These are phyloP conservation scores for Leucophora obtusa DNA, from an alignment of 2,888 invertebrate species.

Conservation along the genomic window DNA sequence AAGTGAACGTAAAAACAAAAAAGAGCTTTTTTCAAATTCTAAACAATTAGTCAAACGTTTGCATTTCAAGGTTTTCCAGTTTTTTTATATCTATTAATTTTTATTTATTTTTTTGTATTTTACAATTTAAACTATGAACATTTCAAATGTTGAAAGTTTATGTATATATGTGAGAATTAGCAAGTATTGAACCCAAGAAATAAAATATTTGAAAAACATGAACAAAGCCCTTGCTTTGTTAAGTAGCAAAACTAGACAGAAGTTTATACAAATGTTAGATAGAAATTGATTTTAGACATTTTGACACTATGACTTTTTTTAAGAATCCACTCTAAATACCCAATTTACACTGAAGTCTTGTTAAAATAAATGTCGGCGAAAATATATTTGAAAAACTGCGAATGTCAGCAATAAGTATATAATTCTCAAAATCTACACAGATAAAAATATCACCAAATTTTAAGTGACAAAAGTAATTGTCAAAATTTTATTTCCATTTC, in stretches of 20 bases:
- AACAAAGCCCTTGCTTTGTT: conserved; percentile 50
- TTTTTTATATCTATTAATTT: conserved; percentile 35
- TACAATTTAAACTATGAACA: conserved; percentile 63
- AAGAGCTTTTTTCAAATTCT: conserved; percentile 54
- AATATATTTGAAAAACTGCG: too few species aligned
- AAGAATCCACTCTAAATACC: conserved; percentile 1
- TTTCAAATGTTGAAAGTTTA: conserved; percentile 60
- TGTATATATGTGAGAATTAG: conserved; percentile 38
- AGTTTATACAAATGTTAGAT: conserved; percentile 5
- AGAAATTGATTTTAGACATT: conserved; percentile 36
- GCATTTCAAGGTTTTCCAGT: conserved; percentile 65
- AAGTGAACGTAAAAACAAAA: conserved; percentile 19
- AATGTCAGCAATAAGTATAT: too few species aligned
- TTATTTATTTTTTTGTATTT: conserved; percentile 22
- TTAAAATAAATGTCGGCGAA: too few species aligned
- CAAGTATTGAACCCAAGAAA: conserved; percentile 21
- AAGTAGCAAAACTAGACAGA: conserved; percentile 1
- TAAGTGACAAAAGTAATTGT: too few species aligned
- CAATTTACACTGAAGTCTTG: too few species aligned
- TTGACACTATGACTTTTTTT: conserved; percentile 33
- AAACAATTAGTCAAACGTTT: conserved; percentile 64
- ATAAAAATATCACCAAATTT: too few species aligned
- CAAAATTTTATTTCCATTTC: too few species aligned
- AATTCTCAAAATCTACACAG: too few species aligned
- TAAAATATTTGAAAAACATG: background rate